These are phyloP conservation scores for Stichopus chloronotus DNA, from an alignment of 35 echinoderm and acorn worm species.

Conservation along the genomic window DNA sequence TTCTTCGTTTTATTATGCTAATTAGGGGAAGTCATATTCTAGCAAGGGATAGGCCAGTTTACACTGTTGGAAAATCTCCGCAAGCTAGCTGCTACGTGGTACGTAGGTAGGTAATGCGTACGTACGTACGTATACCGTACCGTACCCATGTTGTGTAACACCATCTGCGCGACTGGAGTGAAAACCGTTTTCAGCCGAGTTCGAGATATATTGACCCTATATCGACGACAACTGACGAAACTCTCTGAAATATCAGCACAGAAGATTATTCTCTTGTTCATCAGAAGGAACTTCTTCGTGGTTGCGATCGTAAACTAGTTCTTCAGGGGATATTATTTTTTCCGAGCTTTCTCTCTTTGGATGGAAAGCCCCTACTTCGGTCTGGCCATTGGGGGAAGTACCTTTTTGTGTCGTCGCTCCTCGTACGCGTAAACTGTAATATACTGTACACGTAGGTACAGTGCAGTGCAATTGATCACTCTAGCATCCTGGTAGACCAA, in stretches of 20 bases:
- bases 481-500: neutral
- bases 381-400: slow-evolving; percentile 36
- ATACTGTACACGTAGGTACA: neutral
- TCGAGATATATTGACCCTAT: neutral
- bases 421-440: neutral
- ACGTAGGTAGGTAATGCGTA: neutral
- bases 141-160: slow-evolving; percentile 10
- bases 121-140: neutral
- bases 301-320: neutral
- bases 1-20: slow-evolving; percentile 26
- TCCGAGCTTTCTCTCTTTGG: neutral
- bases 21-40: slow-evolving; percentile 42
- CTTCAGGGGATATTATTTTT: neutral
- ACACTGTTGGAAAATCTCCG: neutral
- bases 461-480: neutral
- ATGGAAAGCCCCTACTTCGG: slow-evolving; percentile 34
- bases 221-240: neutral
- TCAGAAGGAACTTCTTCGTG: too few relatives aligned
- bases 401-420: slow-evolving; percentile 14
- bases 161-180: neutral
- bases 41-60: neutral
- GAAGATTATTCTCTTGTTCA: neutral
- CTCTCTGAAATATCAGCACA: neutral
- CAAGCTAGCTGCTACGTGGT: neutral
- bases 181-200: neutral